phyloP scores from a whole-genome alignment of 2,113 vertebrate species.

The Rattus rattus region DNA sequence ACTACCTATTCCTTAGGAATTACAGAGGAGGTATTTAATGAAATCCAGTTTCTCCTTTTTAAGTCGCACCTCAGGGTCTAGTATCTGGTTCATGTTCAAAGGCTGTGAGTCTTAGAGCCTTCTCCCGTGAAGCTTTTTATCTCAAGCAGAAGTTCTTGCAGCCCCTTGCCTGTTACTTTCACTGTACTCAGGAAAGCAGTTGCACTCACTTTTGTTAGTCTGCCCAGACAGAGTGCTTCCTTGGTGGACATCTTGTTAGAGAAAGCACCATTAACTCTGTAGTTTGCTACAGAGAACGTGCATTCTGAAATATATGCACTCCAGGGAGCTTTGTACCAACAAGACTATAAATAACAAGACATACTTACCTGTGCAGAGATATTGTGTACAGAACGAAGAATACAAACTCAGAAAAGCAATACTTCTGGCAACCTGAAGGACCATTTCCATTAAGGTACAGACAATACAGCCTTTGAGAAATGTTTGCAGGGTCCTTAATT shows the following conservation, averaged over 20 bases:
- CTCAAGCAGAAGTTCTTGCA: not conserved
- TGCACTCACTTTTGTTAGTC: not conserved
- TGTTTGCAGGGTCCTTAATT: not conserved
- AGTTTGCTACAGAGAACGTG: not conserved
- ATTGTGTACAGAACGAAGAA: not conserved
- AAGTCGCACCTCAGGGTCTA: not conserved
- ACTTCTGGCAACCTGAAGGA: not conserved
- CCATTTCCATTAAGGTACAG: not conserved
- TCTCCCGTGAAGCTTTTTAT: not conserved
- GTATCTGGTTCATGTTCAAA: not conserved
- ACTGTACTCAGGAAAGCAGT: not conserved
- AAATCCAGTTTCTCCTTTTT: not conserved
- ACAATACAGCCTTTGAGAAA: not conserved
- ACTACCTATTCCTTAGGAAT: not conserved
- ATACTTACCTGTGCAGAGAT: not conserved
- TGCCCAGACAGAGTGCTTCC: not conserved
- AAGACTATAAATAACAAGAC: not conserved
- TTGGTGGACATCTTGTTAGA: not conserved
- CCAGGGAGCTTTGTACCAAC: not conserved
- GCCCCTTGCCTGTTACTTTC: not conserved
- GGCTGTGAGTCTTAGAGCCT: not conserved
- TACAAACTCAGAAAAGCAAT: not conserved
- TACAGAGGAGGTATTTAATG: not conserved
- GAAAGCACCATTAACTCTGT: not conserved
- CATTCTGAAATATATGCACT: not conserved